Evolutionary conservation across 2,113 vertebrate genomes (phyloP).

Genomic region (Anolis carolinensis): DNA sequence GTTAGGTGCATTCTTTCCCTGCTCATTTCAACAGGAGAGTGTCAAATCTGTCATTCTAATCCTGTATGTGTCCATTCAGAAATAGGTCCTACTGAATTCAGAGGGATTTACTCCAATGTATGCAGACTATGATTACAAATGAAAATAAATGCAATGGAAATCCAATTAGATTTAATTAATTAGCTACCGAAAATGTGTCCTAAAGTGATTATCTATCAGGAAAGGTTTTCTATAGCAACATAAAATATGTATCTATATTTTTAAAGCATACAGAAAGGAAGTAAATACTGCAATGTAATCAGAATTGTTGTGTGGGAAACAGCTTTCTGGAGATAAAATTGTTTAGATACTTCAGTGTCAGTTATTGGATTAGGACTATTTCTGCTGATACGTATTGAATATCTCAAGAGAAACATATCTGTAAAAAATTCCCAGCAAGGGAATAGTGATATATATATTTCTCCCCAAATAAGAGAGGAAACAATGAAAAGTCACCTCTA

Average conservation of each 20-base stretch:
- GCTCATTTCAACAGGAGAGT: not conserved
- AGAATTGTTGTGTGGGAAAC: conserved; percentile 19
- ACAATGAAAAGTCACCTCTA: not conserved
- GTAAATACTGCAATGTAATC: not conserved
- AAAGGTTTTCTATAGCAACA: not conserved
- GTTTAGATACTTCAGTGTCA: conserved; percentile 10
- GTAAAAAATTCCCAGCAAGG: conserved; percentile 31
- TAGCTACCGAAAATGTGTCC: not conserved
- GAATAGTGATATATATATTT: rapidly evolving
- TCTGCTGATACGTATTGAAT: conserved; percentile 12
- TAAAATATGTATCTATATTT: not conserved
- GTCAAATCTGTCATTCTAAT: not conserved
- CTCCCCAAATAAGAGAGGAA: not conserved
- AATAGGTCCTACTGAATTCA: not conserved
- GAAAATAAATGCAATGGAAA: not conserved
- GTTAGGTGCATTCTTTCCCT: too few relatives aligned
- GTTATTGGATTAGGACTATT: not conserved
- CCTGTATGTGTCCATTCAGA: not conserved
- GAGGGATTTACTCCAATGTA: not conserved
- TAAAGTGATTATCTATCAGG: too few relatives aligned
- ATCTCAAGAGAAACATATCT: conserved; percentile 23
- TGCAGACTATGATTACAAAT: not conserved
- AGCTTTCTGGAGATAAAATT: conserved; percentile 11
- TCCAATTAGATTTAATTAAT: not conserved
- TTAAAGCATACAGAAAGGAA: conserved; percentile 2